Conservation (phyloP, 2,888 invertebrate genomes). For the Tyria jacobaeae region DNA sequence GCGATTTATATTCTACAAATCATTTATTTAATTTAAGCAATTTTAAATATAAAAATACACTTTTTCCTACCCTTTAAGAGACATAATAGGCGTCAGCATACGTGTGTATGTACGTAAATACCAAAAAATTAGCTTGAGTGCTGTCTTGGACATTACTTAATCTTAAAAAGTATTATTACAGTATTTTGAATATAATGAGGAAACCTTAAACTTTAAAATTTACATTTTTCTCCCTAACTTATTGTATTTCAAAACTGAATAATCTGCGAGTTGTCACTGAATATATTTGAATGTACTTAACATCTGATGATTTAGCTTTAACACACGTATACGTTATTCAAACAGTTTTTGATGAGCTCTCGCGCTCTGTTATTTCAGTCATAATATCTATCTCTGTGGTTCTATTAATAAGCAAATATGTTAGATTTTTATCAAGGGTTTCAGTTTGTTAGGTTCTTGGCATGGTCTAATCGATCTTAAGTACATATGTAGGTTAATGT, state of each 20-base stretch:
- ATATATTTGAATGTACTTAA: conserved; percentile 60
- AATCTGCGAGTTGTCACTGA: conserved; percentile 44
- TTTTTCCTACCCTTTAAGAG: no score
- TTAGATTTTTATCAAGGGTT: not conserved
- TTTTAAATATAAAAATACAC: no score
- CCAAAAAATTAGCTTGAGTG: no score
- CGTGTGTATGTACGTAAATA: no score
- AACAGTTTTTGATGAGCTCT: conserved; percentile 53
- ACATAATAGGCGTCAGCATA: no score
- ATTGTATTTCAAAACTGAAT: conserved; percentile 42
- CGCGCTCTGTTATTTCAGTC: conserved; percentile 46
- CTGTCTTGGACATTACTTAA: not conserved
- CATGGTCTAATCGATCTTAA: not conserved
- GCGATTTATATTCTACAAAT: no score
- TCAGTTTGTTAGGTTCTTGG: not conserved
- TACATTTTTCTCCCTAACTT: conserved; percentile 21
- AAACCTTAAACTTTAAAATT: conserved; percentile 12
- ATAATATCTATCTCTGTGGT: conserved; percentile 45
- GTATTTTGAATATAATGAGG: not conserved
- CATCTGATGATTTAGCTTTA: conserved; percentile 51
- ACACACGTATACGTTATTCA: conserved; percentile 57
- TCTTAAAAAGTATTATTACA: conserved; percentile 6
- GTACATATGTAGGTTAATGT: not conserved
- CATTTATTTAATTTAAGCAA: no score
- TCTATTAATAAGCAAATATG: conserved; percentile 38